Evolutionary conservation across 2,113 vertebrate genomes (phyloP).

Genomic region (Rissa tridactyla): DNA sequence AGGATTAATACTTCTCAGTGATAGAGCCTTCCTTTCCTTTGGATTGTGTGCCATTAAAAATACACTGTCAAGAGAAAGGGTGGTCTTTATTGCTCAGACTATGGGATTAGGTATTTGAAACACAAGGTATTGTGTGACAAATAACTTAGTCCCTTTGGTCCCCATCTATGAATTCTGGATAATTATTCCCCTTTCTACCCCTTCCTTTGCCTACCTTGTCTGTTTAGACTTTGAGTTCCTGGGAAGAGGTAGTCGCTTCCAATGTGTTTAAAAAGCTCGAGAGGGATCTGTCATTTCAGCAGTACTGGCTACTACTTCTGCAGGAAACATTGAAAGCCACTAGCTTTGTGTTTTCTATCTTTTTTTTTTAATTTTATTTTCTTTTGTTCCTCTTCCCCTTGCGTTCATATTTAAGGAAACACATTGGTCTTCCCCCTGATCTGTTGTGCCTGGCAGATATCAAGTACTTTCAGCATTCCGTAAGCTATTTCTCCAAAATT

Average conservation of each 20-base stretch:
- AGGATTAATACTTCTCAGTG: conserved; percentile 23
- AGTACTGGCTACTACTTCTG: neutral
- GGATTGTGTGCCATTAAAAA: neutral
- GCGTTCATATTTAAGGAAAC: neutral
- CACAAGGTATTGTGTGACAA: neutral
- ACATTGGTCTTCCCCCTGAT: neutral
- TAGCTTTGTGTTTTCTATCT: neutral
- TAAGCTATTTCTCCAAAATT: neutral
- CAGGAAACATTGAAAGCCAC: neutral
- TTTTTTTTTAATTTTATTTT: no score
- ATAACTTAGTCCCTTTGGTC: neutral
- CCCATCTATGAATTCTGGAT: neutral
- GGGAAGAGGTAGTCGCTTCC: neutral
- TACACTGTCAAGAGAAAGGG: neutral
- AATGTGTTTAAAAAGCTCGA: neutral
- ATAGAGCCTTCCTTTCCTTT: neutral
- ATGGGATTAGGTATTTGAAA: neutral
- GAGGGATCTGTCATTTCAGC: neutral
- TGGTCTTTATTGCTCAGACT: neutral
- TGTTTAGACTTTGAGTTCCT: neutral
- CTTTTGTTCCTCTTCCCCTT: neutral
- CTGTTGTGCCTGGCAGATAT: neutral
- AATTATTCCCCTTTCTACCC: neutral
- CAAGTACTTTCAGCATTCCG: neutral
- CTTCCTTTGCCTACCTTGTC: neutral